phyloP scores from a whole-genome alignment of 2,113 vertebrate species.

The Oryzias celebensis region DNA sequence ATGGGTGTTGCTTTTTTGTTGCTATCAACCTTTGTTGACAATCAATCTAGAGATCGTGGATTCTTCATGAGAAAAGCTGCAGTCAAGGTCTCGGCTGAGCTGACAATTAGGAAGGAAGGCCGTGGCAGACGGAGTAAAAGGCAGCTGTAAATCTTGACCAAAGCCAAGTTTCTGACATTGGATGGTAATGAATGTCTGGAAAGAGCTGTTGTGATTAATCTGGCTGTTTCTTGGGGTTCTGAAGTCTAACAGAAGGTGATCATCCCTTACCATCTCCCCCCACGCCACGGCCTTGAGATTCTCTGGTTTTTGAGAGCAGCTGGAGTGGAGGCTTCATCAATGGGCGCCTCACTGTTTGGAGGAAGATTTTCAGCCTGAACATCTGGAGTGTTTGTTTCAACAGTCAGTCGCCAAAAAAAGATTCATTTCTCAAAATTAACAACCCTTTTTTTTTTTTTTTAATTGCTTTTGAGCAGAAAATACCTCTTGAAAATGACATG shows the following conservation, averaged over 20 bases:
- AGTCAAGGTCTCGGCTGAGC: conserved; percentile 61
- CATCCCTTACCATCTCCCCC: conserved; percentile 34
- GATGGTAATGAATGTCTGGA: conserved; percentile 66
- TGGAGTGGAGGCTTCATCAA: conserved; percentile 37
- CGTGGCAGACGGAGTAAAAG: conserved; percentile 45
- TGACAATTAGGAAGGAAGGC: conserved; percentile 53
- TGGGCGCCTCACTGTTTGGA: conserved; percentile 45
- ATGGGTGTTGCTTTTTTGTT: conserved; percentile 45
- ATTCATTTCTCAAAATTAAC: too few relatives aligned
- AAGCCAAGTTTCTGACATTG: conserved; percentile 76
- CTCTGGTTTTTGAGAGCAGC: conserved; percentile 49
- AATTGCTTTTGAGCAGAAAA: too few relatives aligned
- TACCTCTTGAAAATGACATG: too few relatives aligned
- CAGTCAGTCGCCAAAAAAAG: background rate
- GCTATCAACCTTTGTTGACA: conserved; percentile 58
- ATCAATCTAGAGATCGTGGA: conserved; percentile 52
- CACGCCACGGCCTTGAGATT: conserved; percentile 40
- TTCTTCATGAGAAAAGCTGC: conserved; percentile 45
- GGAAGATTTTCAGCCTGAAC: conserved; percentile 17
- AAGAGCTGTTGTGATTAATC: conserved; percentile 69
- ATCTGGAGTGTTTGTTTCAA: background rate
- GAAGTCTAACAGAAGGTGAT: conserved; percentile 42
- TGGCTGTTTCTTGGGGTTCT: conserved; percentile 58
- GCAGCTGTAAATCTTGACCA: conserved; percentile 64
- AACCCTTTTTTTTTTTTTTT: too few relatives aligned